Evolutionary conservation across 1,140 invertebrate genomes (phyloP), one percentile per base, ranked within the genome.

Genomic region (Lepidurus packardi): DNA sequence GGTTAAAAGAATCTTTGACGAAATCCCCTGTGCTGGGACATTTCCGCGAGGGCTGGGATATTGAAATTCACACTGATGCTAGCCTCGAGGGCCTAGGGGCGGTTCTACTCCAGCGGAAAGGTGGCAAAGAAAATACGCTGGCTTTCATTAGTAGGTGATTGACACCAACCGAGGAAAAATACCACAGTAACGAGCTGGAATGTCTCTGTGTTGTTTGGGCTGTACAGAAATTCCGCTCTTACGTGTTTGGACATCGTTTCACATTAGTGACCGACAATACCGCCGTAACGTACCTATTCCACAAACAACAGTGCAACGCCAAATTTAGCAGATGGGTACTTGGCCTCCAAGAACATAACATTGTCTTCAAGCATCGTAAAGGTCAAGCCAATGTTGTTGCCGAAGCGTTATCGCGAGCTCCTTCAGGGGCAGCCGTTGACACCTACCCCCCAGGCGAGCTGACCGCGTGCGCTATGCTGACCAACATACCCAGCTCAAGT

Each of bases 211-310:
- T 87, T 8, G 75, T 87, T 21, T 83, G 81, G 80, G 82, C 82
- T 7, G 81, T 87, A 1, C 79, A 83, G 42, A 82, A 84, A 53
- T 83, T 84, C 45, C 73, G 82, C 11, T 78, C 79, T 53, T 87
- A 85, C 80, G 25, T 88, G 7, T 80, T 83, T 77, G 84, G 83
- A 11, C 81, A 81, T n/a, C 76, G 82, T 13, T 86, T 88, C 76
- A 83, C 75, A 1, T 82, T 87, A 1, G 47, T 83, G 8, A 87
- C 86, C 0, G 86, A 88, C 77, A 85, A 88, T 73, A 80, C 82
- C 13, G 79, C 83, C 4, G 78, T 87, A 10, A 81, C 80, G 73
- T 88, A 83, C 81, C 80, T 87, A 11, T 78, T 83, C 25, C 77
- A 82, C 8, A 80, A 84, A 0, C 84, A 85, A 77, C 80, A 83